Conservation (phyloP, 92 coral and sea anemone genomes). For the Nematostella vectensis region DNA sequence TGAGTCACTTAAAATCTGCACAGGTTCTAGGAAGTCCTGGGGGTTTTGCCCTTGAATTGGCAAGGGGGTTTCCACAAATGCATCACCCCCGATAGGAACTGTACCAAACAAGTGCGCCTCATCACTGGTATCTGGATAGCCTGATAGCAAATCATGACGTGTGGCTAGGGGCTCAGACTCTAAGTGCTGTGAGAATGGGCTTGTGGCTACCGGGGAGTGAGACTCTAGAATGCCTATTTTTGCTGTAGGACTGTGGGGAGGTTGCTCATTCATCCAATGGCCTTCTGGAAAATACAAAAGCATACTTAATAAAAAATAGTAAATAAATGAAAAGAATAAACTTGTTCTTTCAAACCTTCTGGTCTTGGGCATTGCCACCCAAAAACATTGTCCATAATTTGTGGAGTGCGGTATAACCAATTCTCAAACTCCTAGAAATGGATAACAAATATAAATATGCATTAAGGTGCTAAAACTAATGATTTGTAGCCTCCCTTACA, state of each 20-base stretch:
- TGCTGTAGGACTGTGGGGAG: constrained; percentile 24
- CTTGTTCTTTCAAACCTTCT: constrained; percentile 72
- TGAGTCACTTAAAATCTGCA: no score
- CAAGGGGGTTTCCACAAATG: no score
- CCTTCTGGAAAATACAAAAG: constrained; percentile 41
- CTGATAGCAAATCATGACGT: no score
- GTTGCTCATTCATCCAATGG: constrained; percentile 73
- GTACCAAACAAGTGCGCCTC: no score
- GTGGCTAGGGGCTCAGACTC: constrained; percentile 10
- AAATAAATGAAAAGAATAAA: no score
- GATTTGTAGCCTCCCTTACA: no score
- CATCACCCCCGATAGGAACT: no score
- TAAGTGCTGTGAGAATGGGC: constrained; percentile 11
- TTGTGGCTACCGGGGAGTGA: constrained; percentile 15
- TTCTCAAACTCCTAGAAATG: constrained; percentile 59
- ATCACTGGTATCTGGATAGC: no score
- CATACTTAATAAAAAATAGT: no score
- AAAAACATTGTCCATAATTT: constrained; percentile 97
- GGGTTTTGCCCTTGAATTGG: no score
- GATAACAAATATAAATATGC: neutral
- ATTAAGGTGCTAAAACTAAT: neutral
- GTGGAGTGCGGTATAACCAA: constrained; percentile 83
- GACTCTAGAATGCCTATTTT: constrained; percentile 16
- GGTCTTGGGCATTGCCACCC: constrained; percentile 99
- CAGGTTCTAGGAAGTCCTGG: no score